Percentiles rank a stretch among this genome's conserved stretches.
Evolutionary conservation across 2,113 vertebrate genomes (phyloP).

Genomic region (Pelodiscus sinensis): DNA sequence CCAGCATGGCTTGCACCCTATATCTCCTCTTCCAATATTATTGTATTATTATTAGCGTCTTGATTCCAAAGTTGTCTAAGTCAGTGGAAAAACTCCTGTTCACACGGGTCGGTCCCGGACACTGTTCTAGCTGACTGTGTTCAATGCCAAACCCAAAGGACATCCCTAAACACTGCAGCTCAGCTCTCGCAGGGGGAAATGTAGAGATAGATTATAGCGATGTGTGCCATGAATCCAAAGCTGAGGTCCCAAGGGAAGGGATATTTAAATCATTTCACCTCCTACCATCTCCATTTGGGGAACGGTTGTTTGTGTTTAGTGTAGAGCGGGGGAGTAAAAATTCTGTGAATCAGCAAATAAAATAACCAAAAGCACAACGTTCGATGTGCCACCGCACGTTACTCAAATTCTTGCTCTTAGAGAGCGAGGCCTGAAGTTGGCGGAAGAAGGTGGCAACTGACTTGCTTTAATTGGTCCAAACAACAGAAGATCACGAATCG

Average conservation of each 20-base stretch:
- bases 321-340: neutral
- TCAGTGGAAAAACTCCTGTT: neutral
- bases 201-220: no score
- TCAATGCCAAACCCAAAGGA: neutral
- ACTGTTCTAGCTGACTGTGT: neutral
- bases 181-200: no score
- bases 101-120: no score
- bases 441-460: neutral
- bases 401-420: neutral
- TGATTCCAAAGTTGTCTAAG: neutral
- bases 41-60: neutral
- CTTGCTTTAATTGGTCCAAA: constrained; percentile 13
- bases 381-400: neutral
- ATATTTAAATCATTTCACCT: neutral
- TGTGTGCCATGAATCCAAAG: neutral
- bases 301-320: neutral
- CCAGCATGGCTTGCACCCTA: neutral
- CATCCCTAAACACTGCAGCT: no score
- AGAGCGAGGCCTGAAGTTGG: neutral
- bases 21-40: neutral
- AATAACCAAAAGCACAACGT: neutral
- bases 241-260: neutral
- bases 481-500: neutral
- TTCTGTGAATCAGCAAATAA: neutral
- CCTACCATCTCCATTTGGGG: neutral